These are phyloP conservation scores for Blomia tropicalis DNA, from an alignment of 2,888 invertebrate genomes.

Conservation along the genomic window DNA sequence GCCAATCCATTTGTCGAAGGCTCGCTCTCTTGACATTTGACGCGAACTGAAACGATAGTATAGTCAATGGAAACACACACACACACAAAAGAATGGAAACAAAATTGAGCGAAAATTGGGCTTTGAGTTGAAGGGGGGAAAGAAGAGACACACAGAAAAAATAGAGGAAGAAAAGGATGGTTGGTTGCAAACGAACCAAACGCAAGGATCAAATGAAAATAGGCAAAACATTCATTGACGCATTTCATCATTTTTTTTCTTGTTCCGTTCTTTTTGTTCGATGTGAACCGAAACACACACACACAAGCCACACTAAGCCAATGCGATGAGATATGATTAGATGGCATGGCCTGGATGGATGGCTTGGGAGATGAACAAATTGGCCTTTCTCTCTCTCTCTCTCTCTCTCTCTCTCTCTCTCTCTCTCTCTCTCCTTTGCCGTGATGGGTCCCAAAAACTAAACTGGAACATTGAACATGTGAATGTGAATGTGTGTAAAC, in stretches of 20 bases:
- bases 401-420: neutral
- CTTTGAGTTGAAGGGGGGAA: no score
- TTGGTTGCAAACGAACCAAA: no score
- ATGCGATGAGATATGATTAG: neutral
- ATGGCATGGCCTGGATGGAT: neutral
- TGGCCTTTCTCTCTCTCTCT: neutral
- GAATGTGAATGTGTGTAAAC: no score
- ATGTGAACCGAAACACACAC: neutral
- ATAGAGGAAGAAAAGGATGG: neutral
- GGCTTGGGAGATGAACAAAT: neutral
- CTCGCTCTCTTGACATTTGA: slow-evolving; percentile 12
- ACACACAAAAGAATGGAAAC: neutral
- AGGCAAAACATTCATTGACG: neutral
- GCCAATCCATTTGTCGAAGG: neutral
- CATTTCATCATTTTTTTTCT: neutral
- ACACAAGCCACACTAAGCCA: neutral
- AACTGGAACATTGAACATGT: no score
- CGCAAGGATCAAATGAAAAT: no score
- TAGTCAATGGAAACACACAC: no score
- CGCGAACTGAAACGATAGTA: neutral
- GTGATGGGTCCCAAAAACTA: no score
- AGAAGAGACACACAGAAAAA: neutral
- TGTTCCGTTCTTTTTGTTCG: neutral
- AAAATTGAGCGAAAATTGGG: neutral
- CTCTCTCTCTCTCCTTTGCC: neutral